Evolutionary conservation across 2,888 invertebrate species (phyloP).

Genomic region (Seira musarum): DNA sequence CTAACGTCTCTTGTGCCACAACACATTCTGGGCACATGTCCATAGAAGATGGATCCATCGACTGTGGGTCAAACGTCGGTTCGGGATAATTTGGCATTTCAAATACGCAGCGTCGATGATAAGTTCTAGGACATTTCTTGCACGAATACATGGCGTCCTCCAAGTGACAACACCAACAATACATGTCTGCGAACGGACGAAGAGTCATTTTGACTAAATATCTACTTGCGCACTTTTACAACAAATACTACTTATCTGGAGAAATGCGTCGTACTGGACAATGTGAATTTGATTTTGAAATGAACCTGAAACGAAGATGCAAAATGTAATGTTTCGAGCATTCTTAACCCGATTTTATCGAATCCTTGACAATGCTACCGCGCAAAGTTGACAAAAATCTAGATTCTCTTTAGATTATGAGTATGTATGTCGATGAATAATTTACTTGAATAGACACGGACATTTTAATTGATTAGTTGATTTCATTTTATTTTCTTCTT

Average conservation of each 20-base stretch:
- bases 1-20: constrained; percentile 46
- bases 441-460: too few relatives aligned
- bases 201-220: constrained; percentile 44
- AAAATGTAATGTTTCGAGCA: too few relatives aligned
- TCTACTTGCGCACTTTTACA: too few relatives aligned
- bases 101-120: constrained; percentile 49
- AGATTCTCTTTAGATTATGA: too few relatives aligned
- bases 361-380: too few relatives aligned
- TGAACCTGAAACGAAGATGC: too few relatives aligned
- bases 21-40: constrained; percentile 52
- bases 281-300: too few relatives aligned
- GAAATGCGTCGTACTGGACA: too few relatives aligned
- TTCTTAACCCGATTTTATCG: too few relatives aligned
- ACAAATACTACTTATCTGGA: too few relatives aligned
- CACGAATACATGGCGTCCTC: constrained; percentile 49
- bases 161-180: constrained; percentile 56
- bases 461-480: neutral
- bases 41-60: constrained; percentile 53
- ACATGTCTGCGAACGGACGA: constrained; percentile 45
- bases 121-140: constrained; percentile 48
- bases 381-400: too few relatives aligned
- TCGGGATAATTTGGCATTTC: constrained; percentile 58
- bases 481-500: neutral
- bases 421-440: too few relatives aligned
- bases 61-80: constrained; percentile 45